These are phyloP conservation scores for Drosophila barbarae DNA, from an alignment of 2,888 invertebrate species.

Conservation along the genomic window DNA sequence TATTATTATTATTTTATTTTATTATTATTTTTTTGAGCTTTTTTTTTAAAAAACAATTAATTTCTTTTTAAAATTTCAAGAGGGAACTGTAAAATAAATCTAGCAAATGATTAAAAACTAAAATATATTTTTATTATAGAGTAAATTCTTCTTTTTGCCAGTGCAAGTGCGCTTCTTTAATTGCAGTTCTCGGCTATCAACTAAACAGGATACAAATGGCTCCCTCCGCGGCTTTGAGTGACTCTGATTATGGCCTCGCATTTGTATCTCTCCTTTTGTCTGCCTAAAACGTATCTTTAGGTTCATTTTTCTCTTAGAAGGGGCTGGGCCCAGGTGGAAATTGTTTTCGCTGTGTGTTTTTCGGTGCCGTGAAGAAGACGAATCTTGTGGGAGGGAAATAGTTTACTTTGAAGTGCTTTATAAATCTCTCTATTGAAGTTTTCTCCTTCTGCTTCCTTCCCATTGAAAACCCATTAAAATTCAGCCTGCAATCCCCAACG, in stretches of 20 bases:
- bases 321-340: constrained; percentile 47
- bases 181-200: constrained; percentile 58
- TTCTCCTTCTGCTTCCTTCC: not conserved
- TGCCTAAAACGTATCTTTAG: constrained; percentile 62
- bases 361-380: constrained; percentile 9
- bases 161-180: constrained; percentile 48
- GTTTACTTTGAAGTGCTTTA: not conserved
- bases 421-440: constrained; percentile 3
- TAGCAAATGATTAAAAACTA: not conserved
- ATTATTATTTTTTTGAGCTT: too few species aligned
- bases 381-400: constrained; percentile 20
- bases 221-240: constrained; percentile 43
- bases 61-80: not conserved
- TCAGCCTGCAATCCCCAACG: constrained; percentile 26
- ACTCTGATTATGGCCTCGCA: constrained; percentile 60
- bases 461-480: constrained; percentile 41
- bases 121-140: not conserved
- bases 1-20: too few species aligned
- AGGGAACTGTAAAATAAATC: not conserved
- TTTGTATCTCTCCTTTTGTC: constrained; percentile 39
- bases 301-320: constrained; percentile 56
- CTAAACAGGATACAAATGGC: constrained; percentile 56
- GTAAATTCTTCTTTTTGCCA: not conserved
- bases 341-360: constrained; percentile 52
- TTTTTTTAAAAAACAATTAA: too few species aligned